These are phyloP conservation scores for Pachyrhynchus sulphureomaculatus DNA, from an alignment of 1,140 invertebrate genomes.

Conservation along the genomic window DNA sequence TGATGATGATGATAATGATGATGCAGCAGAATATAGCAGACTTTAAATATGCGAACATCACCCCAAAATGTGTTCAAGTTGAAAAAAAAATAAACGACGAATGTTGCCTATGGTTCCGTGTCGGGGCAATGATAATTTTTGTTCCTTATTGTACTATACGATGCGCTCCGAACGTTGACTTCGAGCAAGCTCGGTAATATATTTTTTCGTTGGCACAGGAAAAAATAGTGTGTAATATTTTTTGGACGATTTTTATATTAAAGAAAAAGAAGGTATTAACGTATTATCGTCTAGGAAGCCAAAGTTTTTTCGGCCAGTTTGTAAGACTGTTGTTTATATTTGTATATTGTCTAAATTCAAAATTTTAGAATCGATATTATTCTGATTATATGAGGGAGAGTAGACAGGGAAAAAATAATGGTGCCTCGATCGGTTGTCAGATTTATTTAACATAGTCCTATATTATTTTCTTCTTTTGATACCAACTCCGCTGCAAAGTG, in stretches of 20 bases:
- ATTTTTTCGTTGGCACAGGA: background rate
- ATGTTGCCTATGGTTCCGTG: background rate
- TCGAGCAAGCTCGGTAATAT: background rate
- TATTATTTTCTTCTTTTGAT: background rate
- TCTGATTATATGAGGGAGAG: background rate
- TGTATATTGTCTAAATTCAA: constrained; percentile 51
- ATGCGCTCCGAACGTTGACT: background rate
- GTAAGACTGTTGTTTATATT: constrained; percentile 51
- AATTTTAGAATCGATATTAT: constrained; percentile 39
- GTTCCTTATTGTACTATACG: no score
- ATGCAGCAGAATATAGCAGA: no score
- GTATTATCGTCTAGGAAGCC: constrained; percentile 45
- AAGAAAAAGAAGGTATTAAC: background rate
- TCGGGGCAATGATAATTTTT: constrained; percentile 32
- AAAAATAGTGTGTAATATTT: constrained; percentile 39
- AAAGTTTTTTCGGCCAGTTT: constrained; percentile 52
- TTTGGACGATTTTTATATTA: constrained; percentile 45
- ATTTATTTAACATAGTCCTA: constrained; percentile 7
- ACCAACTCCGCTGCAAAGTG: no score
- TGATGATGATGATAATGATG: no score
- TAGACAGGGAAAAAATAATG: background rate
- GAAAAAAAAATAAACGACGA: background rate
- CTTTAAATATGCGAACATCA: no score
- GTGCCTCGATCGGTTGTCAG: background rate
- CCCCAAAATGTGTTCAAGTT: no score